Evolutionary conservation across 2,888 invertebrate species (phyloP).

Genomic region (Mechanitis messenoides): DNA sequence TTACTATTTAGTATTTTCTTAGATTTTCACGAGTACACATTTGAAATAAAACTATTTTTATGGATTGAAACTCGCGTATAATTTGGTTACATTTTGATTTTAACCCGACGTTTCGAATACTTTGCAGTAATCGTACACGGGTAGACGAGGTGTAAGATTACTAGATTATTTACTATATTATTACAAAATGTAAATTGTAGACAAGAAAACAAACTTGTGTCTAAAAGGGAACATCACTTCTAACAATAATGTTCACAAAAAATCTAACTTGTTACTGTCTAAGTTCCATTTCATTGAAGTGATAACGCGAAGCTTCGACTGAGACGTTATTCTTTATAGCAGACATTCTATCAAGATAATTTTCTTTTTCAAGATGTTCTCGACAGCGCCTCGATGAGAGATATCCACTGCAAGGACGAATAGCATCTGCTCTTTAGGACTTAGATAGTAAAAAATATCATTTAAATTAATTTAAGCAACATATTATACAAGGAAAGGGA

Average conservation of each 20-base stretch:
- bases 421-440: not conserved
- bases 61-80: too few relatives aligned
- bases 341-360: constrained; percentile 68
- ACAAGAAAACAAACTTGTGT: not conserved
- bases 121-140: too few relatives aligned
- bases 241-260: not conserved
- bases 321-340: constrained; percentile 55
- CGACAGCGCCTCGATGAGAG: constrained; percentile 48
- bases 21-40: too few relatives aligned
- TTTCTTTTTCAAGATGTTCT: constrained; percentile 55
- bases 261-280: constrained; percentile 15
- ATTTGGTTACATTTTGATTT: too few relatives aligned
- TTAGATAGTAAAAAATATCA: not conserved
- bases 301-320: constrained; percentile 40
- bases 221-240: not conserved
- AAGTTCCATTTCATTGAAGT: constrained; percentile 49
- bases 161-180: too few relatives aligned
- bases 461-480: not conserved
- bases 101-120: too few relatives aligned
- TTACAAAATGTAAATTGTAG: too few relatives aligned
- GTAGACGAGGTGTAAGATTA: too few relatives aligned
- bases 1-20: too few relatives aligned
- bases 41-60: too few relatives aligned
- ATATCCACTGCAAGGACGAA: constrained; percentile 44
- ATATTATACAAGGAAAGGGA: not conserved